Base-by-base conservation (phyloP, 2,113 vertebrate genomes). In the Collichthys lucidus region DNA sequence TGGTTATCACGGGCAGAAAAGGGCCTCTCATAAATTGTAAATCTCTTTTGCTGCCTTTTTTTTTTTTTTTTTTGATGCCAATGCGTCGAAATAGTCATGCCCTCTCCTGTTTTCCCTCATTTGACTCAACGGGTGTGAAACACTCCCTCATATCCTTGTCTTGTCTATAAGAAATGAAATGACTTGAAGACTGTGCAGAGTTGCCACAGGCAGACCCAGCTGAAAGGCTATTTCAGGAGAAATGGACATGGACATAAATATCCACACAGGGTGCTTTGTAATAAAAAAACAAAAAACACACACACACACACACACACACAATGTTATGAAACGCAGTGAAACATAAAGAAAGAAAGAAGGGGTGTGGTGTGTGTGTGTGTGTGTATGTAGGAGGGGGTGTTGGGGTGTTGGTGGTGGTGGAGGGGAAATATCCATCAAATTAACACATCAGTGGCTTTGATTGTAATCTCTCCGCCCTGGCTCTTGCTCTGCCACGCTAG, bases 361-460 rank as follows among this genome's bases (percentile, higher is more conserved):
- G 60, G 80, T 1, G 1, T 1, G 1, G 26, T 26, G 26, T 26
- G 26, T 6, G 31, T 35, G 31, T 62, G 77, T 49, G 82, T 26
- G 64, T 47, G 83, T 29, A 63, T 62, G 83, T 24, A 53, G 16
- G 55, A 24, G 70, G 59, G 63, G 20, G 64, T 35, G 84, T 24
- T 70, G 40, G 79, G 22, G 57, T 50, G 75, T 47, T 72, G 55
- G 62, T 50, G 75, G 46, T 29, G 72, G 35, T 8, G 66, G 73
- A 87, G 88, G 76, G 93, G 85, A 93, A 96, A 97, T 96, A 98
- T 98, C 97, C 96, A 98, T 98, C 97, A 98, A 98, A 98, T 97
- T 97, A 98, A 98, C 97, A 98, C 97, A 97, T 98, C 97, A 97
- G 96, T 97, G 96, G 96, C 96, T 96, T 92, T 98, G 96, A 98